A percentile compares a stretch with the other conserved stretches of the same genome.
Evolutionary conservation across 2,113 vertebrate genomes (phyloP).

Genomic region (Pachycephala philippinensis): DNA sequence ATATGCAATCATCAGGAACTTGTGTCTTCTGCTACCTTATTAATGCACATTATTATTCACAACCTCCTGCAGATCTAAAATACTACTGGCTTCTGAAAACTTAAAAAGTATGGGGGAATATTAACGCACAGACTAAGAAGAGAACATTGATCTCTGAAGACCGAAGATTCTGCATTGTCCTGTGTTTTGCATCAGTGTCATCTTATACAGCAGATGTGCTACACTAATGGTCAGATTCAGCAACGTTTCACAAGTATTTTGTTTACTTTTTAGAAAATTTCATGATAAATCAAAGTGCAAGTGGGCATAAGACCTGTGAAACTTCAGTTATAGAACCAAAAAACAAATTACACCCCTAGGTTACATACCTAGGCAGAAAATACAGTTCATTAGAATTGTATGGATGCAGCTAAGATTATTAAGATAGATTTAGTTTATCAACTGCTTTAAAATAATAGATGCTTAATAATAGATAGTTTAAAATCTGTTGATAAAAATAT

Average conservation of each 20-base stretch:
- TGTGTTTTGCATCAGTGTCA: neutral
- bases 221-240: neutral
- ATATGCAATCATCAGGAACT: constrained; percentile 1
- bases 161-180: neutral
- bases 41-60: constrained; percentile 13
- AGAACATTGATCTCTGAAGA: neutral
- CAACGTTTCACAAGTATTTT: neutral
- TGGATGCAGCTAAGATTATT: neutral
- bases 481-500: neutral
- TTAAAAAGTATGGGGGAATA: neutral
- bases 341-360: neutral
- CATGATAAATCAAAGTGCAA: neutral
- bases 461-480: neutral
- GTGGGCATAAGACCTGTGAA: neutral
- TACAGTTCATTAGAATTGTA: neutral
- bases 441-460: neutral
- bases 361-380: neutral
- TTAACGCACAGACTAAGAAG: neutral
- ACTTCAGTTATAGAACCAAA: neutral
- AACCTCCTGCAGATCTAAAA: neutral
- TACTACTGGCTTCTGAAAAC: neutral
- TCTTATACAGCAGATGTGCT: neutral
- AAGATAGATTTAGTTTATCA: neutral
- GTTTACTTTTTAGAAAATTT: neutral
- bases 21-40: constrained; percentile 6